These are phyloP conservation scores for Osmerus mordax DNA, from an alignment of 2,113 vertebrate species.

Conservation along the genomic window DNA sequence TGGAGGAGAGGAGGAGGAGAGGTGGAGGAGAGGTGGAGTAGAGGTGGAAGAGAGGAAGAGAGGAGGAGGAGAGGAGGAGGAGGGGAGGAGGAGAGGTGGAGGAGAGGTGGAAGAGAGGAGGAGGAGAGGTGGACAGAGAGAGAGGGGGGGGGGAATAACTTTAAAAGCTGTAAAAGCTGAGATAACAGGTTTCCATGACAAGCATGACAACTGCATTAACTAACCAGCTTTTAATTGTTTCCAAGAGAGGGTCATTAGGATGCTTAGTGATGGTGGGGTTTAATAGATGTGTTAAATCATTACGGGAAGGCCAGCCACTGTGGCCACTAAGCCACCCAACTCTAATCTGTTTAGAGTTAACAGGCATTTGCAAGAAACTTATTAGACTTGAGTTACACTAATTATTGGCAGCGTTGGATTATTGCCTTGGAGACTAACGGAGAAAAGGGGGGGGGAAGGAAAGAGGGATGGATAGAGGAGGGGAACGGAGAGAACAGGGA, in stretches of 20 bases:
- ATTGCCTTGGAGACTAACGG: slow-evolving; percentile 34
- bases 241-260: background rate
- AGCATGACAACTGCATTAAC: background rate
- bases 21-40: slow-evolving; percentile 20
- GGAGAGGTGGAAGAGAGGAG: background rate
- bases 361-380: slow-evolving; percentile 25
- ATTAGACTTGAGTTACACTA: slow-evolving; percentile 36
- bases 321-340: slow-evolving; percentile 19
- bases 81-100: no score
- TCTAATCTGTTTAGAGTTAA: slow-evolving; percentile 31
- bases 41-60: background rate
- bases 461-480: background rate
- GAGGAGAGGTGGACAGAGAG: background rate
- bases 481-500: background rate
- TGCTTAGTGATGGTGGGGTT: background rate
- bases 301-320: background rate
- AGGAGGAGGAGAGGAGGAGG: background rate
- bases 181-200: slow-evolving; percentile 4
- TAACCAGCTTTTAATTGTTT: background rate
- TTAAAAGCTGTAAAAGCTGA: background rate
- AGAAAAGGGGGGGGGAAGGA: slow-evolving; percentile 5
- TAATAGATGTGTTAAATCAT: background rate
- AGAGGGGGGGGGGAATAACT: background rate
- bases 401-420: slow-evolving; percentile 45
- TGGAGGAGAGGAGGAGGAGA: background rate